Evolutionary conservation across 2,797 vertebrate genomes (phyloP).

Genomic region (Hafferia zeledoni): DNA sequence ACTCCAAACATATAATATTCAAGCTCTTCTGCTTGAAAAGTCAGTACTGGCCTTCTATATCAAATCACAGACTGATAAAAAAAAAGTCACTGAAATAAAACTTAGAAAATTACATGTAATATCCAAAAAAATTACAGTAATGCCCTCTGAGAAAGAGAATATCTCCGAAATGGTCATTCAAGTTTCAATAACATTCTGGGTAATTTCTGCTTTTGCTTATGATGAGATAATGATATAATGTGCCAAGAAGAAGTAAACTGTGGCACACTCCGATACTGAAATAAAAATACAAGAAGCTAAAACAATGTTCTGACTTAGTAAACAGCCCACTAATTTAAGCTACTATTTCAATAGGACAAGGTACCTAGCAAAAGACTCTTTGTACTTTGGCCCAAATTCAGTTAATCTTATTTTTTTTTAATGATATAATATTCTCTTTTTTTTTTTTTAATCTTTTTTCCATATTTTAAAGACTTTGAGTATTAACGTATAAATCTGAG

Average conservation of each 20-base stretch:
- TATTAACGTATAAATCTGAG: background rate
- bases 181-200: background rate
- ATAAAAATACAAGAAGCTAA: background rate
- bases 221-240: background rate
- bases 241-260: background rate
- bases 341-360: background rate
- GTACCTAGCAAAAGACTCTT: background rate
- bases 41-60: background rate
- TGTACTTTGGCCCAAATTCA: background rate
- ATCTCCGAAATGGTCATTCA: background rate
- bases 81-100: background rate
- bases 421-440: fast-evolving
- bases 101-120: background rate
- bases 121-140: background rate
- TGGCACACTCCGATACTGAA: background rate
- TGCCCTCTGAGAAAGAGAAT: background rate
- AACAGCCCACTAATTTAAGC: background rate
- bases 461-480: background rate
- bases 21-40: slow-evolving; percentile 58
- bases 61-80: background rate
- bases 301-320: background rate
- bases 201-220: background rate
- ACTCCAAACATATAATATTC: slow-evolving; percentile 32
- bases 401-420: background rate
- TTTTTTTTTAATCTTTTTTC: fast-evolving